Percentiles rank a stretch among this genome's conserved stretches.
These are phyloP conservation scores for Pararge aegeria DNA, from an alignment of 1,140 invertebrate genomes.

Conservation along the genomic window DNA sequence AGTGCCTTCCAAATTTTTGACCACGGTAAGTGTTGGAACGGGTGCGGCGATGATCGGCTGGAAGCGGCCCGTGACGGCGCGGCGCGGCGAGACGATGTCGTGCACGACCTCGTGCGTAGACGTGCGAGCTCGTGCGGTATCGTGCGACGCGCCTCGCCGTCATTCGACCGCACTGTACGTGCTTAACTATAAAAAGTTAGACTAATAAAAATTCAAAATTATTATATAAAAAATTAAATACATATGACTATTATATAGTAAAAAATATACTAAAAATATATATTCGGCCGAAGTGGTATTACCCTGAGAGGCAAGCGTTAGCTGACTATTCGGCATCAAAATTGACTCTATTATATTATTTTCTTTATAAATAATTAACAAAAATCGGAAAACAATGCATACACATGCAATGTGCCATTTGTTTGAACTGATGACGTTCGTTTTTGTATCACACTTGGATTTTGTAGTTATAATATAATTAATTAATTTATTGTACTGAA, in stretches of 20 bases:
- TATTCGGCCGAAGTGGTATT: slow-evolving; percentile 76
- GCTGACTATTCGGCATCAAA: slow-evolving; percentile 73
- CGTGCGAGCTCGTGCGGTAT: background rate
- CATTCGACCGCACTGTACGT: slow-evolving; percentile 48
- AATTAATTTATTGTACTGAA: slow-evolving; percentile 73
- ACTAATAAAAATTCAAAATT: slow-evolving; percentile 77
- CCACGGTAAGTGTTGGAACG: slow-evolving; percentile 75
- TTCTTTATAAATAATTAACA: slow-evolving; percentile 25
- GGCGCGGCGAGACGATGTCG: background rate
- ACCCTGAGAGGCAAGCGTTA: slow-evolving; percentile 77
- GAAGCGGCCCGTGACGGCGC: slow-evolving; percentile 42
- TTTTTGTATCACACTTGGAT: slow-evolving; percentile 66
- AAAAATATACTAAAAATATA: slow-evolving; percentile 78
- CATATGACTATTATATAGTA: slow-evolving; percentile 76
- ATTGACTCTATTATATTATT: slow-evolving; percentile 66
- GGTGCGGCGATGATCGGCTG: slow-evolving; percentile 65
- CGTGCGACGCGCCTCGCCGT: slow-evolving; percentile 25
- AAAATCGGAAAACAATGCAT: slow-evolving; percentile 62
- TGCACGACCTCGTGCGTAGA: background rate
- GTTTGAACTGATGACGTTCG: slow-evolving; percentile 59
- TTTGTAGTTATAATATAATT: slow-evolving; percentile 72
- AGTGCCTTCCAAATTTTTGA: slow-evolving; percentile 79
- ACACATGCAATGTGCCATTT: slow-evolving; percentile 71
- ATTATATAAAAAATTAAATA: slow-evolving; percentile 75
- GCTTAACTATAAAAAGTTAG: slow-evolving; percentile 74